Evolutionary conservation across 2,113 vertebrate species (phyloP), one percentile per base, ranked within the genome.

Genomic region (Monarcha castaneiventris): DNA sequence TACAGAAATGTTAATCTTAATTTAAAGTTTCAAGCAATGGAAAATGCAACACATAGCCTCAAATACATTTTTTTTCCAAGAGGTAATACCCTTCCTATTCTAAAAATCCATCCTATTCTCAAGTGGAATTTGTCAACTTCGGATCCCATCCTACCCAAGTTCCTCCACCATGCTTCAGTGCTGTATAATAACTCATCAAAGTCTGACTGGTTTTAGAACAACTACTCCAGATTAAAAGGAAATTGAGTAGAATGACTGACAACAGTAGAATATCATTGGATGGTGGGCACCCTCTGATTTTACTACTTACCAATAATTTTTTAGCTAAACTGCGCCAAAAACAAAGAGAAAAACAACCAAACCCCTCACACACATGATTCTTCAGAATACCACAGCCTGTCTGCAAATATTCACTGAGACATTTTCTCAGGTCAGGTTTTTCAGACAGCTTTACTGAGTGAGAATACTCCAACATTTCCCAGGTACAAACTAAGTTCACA

Each of bases 331-430:
- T 69, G 25, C 16, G 37, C 10, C 37, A 74, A 61, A 93, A 91
- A 9, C 5, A 64, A n/a, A 32, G 46, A 37, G 3, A 29, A 93
- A 81, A 82, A 4, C 21, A 84, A 56, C 11, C 21, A 81, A 93
- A 11, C 5, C 10, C 8, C 29, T 64, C 22, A 25, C 1, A 25
- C 1, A 0, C 5, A 6, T 8, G 7, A 51, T 61, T 68, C 52
- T 29, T 33, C 37, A 33, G 27, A 66, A 84, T 2, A 51, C 8
- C 3, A 0, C 0, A n/a, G 67, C 9, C 32, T 46, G 26, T 8
- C 55, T 44, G 41, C 22, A 75, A 48, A 52, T 35, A 78, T 18
- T 46, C 66, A 21, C 0, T 3, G 22, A 51, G 62, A 26, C 9
- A 6, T 86, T 81, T 87, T 23, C 72, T 51, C 19, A 44, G 39